phyloP scores from a whole-genome alignment of 2,113 vertebrate species.

The Phasianus colchicus region DNA sequence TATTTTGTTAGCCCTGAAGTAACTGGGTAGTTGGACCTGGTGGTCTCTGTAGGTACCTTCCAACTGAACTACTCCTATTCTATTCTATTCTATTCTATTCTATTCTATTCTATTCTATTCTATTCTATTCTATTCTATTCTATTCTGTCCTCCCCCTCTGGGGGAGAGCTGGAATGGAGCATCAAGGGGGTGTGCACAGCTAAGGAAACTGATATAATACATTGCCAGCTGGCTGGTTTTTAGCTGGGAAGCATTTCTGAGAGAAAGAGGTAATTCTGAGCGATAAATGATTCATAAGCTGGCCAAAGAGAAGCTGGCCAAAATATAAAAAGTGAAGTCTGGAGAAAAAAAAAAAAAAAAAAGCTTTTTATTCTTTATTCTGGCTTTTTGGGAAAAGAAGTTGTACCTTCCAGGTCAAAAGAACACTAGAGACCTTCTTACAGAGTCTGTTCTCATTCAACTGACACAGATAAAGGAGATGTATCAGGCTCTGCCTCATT shows the following conservation, averaged over 20 bases:
- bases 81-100: too few species aligned
- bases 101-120: too few species aligned
- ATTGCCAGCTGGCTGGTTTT: neutral
- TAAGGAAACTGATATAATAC: neutral
- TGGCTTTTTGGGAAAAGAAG: neutral
- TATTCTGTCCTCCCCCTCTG: too few species aligned
- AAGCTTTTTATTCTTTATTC: neutral
- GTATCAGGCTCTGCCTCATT: neutral
- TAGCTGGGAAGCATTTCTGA: neutral
- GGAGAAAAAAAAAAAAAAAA: neutral
- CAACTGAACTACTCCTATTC: neutral
- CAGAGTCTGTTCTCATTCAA: neutral
- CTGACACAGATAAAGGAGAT: neutral
- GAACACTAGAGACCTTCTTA: neutral
- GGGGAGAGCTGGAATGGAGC: fast-evolving
- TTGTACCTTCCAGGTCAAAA: neutral
- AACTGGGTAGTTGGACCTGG: neutral
- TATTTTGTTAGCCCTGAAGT: neutral
- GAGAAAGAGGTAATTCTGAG: neutral
- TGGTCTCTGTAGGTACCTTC: neutral
- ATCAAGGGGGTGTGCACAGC: neutral
- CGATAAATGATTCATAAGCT: neutral
- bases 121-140: too few species aligned
- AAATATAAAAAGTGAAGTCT: neutral
- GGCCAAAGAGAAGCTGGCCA: neutral